phyloP scores from a whole-genome alignment of 2,113 vertebrate genomes.

The Dendropsophus ebraccatus region DNA sequence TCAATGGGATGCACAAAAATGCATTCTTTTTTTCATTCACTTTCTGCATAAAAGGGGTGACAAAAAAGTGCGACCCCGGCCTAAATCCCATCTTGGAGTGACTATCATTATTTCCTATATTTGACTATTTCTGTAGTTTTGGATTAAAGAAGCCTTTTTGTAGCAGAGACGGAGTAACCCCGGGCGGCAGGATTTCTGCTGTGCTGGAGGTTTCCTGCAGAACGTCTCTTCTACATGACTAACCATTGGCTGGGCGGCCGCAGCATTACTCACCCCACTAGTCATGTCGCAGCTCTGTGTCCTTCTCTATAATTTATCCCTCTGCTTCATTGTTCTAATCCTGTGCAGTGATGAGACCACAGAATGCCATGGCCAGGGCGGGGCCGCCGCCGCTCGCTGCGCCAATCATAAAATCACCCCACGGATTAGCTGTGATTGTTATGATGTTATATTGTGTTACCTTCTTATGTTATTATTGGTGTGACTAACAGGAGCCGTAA shows the following conservation, averaged over 20 bases:
- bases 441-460: neutral
- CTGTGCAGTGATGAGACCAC: neutral
- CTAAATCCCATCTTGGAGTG: too few relatives aligned
- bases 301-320: constrained; percentile 38
- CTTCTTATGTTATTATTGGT: neutral
- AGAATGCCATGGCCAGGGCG: neutral
- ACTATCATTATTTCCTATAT: too few relatives aligned
- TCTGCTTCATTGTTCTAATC: constrained; percentile 8
- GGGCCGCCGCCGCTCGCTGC: neutral
- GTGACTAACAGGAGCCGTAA: too few relatives aligned
- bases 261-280: constrained; percentile 23
- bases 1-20: too few relatives aligned
- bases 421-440: neutral
- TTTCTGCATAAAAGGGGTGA: too few relatives aligned
- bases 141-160: too few relatives aligned
- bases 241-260: neutral
- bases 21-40: too few relatives aligned
- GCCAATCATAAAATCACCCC: neutral
- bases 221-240: constrained; percentile 11
- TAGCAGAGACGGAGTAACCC: neutral
- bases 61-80: too few relatives aligned
- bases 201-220: neutral
- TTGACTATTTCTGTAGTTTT: too few relatives aligned
- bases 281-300: constrained; percentile 1
- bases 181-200: neutral